Conservation (phyloP, 2,113 vertebrate species). For the Rana temporaria region DNA sequence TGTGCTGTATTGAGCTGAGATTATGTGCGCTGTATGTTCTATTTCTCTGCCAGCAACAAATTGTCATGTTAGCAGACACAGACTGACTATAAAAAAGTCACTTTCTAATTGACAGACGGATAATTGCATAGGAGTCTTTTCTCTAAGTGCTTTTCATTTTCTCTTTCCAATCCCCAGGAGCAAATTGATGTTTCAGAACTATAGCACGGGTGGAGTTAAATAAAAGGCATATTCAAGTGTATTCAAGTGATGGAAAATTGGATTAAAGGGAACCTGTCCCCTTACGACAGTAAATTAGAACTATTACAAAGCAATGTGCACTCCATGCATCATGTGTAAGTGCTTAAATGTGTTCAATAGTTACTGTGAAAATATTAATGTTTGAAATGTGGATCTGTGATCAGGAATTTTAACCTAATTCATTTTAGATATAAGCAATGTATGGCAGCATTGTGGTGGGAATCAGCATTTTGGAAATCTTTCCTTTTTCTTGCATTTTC, state of each 20-base stretch:
- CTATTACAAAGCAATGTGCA: no score
- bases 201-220: constrained; percentile 5
- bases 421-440: no score
- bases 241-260: neutral
- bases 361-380: no score
- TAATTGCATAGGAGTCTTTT: constrained; percentile 32
- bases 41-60: constrained; percentile 34
- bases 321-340: no score
- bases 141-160: constrained; percentile 29
- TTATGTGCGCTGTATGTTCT: constrained; percentile 10
- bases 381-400: no score
- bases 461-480: no score
- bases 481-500: no score
- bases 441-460: no score
- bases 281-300: no score
- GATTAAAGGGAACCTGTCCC: constrained; percentile 5
- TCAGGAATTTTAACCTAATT: no score
- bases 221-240: constrained; percentile 12
- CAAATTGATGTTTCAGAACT: constrained; percentile 30
- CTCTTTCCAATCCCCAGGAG: constrained; percentile 28
- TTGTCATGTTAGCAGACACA: constrained; percentile 33
- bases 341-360: no score
- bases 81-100: constrained; percentile 9
- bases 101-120: constrained; percentile 34
- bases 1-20: constrained; percentile 11